Evolutionary conservation across 2,113 vertebrate genomes (phyloP), one percentile per base, ranked within the genome.

Genomic region (Osmerus mordax): DNA sequence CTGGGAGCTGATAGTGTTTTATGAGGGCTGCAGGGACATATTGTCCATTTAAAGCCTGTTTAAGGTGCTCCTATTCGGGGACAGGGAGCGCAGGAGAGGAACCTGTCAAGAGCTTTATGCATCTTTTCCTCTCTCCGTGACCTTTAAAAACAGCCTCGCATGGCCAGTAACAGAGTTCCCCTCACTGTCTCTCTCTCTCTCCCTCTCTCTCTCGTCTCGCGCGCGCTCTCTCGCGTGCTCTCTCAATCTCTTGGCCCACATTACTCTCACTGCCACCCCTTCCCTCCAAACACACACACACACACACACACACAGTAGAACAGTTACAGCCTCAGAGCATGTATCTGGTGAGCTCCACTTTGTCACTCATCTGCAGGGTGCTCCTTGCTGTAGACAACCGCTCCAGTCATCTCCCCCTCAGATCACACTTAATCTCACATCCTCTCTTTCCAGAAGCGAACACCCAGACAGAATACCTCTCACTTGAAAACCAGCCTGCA

Each of bases 101-200:
- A 15, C 3, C 54, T 55, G 54, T 55, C 54, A 55, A 8, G 54
- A 18, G 54, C 54, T 55, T 55, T 55, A 15, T 55, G 54, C 14
- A 55, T 69, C 53, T n/a, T 60, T 36, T 56, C n/a, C 41, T 58
- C 32, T 11, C 55, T 60, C 41, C 0, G 12, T 70, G 75, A 78
- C 75, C 76, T 82, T 78, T 77, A 74, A 63, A 81, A 79, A 71
- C 55, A 59, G 61, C 59, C 72, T 36, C 4, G n/a, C 53, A 0
- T 59, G 55, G 54, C 52, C 41, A 72, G 62, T 18, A 15, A 69
- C 67, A 51, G 3, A 41, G 36, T 41, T 6, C 62, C 76, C 63
- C 67, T 54, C 67, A 0, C 36, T 56, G 75, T 72, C 29, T 25
- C 29, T 78, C 73, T 76, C 65, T 53, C 29, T 28, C 51, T 62